A percentile compares a stretch with the other conserved stretches of the same genome.
These are phyloP conservation scores for Aphidius colemani DNA, from an alignment of 2,888 invertebrate species.

Conservation along the genomic window DNA sequence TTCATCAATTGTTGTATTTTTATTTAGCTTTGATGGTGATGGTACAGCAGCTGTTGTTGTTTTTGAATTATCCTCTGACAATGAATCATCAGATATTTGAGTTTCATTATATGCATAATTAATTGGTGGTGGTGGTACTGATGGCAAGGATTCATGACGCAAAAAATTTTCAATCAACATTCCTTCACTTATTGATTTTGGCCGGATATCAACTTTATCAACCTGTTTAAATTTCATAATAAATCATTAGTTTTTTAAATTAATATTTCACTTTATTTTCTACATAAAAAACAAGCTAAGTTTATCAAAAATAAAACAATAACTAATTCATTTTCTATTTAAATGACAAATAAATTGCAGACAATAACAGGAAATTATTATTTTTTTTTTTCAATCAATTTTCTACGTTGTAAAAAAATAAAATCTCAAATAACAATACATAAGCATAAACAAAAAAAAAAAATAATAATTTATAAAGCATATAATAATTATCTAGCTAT, in stretches of 20 bases:
- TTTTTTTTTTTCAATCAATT: not conserved
- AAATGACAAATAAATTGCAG: too few species aligned
- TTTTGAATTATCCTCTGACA: slow-evolving; percentile 61
- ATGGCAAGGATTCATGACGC: slow-evolving; percentile 65
- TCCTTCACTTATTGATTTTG: slow-evolving; percentile 56
- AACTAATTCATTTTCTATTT: not conserved
- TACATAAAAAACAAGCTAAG: slow-evolving; percentile 15
- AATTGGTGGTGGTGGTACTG: slow-evolving; percentile 69
- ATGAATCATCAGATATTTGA: slow-evolving; percentile 61
- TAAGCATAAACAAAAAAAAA: slow-evolving; percentile 22
- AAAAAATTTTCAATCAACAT: slow-evolving; percentile 52
- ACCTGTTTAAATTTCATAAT: slow-evolving; percentile 44
- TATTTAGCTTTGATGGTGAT: slow-evolving; percentile 56
- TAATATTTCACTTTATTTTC: slow-evolving; percentile 26
- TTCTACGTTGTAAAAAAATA: not conserved
- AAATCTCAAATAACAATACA: slow-evolving; percentile 36
- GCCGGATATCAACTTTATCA: slow-evolving; percentile 51
- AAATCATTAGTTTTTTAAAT: slow-evolving; percentile 15
- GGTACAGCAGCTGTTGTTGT: slow-evolving; percentile 51
- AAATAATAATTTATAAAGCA: slow-evolving; percentile 23
- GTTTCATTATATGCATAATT: slow-evolving; percentile 61
- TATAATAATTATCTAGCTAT: slow-evolving; percentile 22
- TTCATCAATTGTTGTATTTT: slow-evolving; percentile 51
- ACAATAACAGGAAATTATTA: not conserved
- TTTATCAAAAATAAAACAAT: not conserved